phyloP scores from a whole-genome alignment of 2,113 vertebrate genomes.

The Cephalopterus ornatus region DNA sequence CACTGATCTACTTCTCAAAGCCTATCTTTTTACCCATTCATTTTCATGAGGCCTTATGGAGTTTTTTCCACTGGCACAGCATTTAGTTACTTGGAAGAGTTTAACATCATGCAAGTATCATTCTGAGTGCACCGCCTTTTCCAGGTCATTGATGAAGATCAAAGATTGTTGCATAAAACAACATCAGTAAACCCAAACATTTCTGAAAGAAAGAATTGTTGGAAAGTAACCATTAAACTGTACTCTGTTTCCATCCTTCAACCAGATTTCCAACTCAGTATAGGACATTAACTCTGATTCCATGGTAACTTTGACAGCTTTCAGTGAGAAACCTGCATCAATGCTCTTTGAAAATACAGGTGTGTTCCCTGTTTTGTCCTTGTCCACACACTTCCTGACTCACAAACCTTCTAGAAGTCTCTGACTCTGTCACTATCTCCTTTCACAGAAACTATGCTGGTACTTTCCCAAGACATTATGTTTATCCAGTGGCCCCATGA shows the following conservation, averaged over 20 bases:
- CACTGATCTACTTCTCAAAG: neutral
- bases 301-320: neutral
- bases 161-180: neutral
- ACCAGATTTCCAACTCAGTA: neutral
- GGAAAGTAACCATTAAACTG: neutral
- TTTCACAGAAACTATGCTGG: neutral
- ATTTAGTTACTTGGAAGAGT: neutral
- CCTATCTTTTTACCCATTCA: neutral
- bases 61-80: neutral
- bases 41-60: neutral
- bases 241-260: neutral
- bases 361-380: neutral
- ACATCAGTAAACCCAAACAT: neutral
- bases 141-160: neutral
- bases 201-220: neutral
- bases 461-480: neutral
- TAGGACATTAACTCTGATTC: neutral
- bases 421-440: neutral
- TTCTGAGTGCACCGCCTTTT: neutral
- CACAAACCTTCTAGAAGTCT: neutral
- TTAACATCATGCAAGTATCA: neutral
- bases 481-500: neutral
- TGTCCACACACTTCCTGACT: neutral
- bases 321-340: neutral
- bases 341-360: neutral